phyloP scores from a whole-genome alignment of 1,140 invertebrate genomes.

The Vanessa tameamea region DNA sequence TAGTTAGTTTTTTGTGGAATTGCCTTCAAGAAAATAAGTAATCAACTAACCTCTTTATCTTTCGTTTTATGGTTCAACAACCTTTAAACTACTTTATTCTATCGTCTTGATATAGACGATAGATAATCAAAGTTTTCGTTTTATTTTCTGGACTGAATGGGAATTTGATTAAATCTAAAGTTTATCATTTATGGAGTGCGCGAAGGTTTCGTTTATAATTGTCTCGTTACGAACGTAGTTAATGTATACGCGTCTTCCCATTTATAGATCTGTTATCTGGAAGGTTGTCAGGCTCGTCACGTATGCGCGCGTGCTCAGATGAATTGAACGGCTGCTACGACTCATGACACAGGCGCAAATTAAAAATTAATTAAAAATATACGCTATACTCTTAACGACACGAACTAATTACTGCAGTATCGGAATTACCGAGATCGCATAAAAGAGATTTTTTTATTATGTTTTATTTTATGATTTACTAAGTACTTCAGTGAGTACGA shows the following conservation, averaged over 20 bases:
- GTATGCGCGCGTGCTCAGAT: constrained; percentile 53
- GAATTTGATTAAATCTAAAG: too few species aligned
- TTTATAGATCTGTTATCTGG: constrained; percentile 49
- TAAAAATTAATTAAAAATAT: constrained; percentile 48
- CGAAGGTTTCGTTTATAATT: constrained; percentile 8
- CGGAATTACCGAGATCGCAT: neutral
- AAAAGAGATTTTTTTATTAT: neutral
- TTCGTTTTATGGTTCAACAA: neutral
- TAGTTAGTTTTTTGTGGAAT: neutral
- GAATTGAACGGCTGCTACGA: constrained; percentile 52
- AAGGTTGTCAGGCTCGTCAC: constrained; percentile 52
- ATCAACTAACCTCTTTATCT: too few species aligned
- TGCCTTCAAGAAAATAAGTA: neutral
- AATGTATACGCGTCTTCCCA: constrained; percentile 45
- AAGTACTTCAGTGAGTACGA: neutral
- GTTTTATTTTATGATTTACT: neutral
- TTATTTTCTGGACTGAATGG: too few species aligned
- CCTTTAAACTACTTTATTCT: too few species aligned
- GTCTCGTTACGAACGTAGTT: constrained; percentile 4
- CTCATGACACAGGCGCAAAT: constrained; percentile 40
- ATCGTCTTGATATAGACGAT: too few species aligned
- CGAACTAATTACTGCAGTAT: constrained; percentile 18
- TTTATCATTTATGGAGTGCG: neutral
- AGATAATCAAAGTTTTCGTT: too few species aligned
- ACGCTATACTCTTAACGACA: constrained; percentile 30